A percentile compares a stretch with the other conserved stretches of the same genome.
phyloP scores from a whole-genome alignment of 1,140 invertebrate species.

The Sitobion miscanthi region DNA sequence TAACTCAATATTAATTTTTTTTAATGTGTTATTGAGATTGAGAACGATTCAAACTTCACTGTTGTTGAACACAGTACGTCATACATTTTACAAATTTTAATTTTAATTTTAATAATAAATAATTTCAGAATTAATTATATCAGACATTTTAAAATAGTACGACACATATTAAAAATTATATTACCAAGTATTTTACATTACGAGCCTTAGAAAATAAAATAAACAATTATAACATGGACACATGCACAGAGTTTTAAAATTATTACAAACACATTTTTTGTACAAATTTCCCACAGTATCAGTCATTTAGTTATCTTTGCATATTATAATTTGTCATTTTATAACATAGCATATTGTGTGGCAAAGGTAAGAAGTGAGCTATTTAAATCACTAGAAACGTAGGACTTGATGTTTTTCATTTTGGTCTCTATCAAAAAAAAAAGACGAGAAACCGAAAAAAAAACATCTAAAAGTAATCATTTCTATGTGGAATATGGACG shows the following conservation, averaged over 20 bases:
- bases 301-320: no score
- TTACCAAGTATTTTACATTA: no score
- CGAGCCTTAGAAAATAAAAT: not conserved
- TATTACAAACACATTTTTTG: no score
- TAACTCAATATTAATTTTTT: not conserved
- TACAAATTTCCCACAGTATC: no score
- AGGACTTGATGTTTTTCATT: no score
- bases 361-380: no score
- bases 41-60: not conserved
- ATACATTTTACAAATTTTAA: not conserved
- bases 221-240: not conserved
- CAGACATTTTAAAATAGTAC: not conserved
- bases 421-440: not conserved
- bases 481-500: not conserved
- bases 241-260: not conserved
- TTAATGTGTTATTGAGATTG: not conserved
- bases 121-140: not conserved
- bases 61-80: not conserved
- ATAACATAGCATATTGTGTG: no score
- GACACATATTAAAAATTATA: not conserved
- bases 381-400: no score
- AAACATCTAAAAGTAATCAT: not conserved
- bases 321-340: no score
- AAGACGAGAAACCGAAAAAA: not conserved
- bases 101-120: not conserved